Conservation (phyloP, 2,113 vertebrate genomes). For the Solenodon paradoxus region DNA sequence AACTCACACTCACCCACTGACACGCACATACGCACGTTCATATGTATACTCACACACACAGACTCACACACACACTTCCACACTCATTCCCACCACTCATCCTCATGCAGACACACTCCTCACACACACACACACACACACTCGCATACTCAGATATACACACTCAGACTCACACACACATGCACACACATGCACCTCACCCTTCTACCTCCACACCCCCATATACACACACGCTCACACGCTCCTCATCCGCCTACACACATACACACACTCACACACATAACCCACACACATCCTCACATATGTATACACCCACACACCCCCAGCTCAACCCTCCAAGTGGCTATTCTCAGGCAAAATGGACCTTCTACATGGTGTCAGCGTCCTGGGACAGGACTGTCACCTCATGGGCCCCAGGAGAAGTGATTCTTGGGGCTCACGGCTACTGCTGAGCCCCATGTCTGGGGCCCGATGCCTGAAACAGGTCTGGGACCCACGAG, state of each 20-base stretch:
- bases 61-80: accelerated
- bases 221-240: neutral
- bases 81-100: neutral
- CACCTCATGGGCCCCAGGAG: too few relatives aligned
- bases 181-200: too few relatives aligned
- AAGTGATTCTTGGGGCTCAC: too few relatives aligned
- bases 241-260: too few relatives aligned
- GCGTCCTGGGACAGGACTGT: neutral
- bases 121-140: neutral
- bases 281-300: too few relatives aligned
- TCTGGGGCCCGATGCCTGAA: too few relatives aligned
- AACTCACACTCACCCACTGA: too few relatives aligned
- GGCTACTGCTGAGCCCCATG: too few relatives aligned
- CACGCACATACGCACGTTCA: slow-evolving; percentile 1
- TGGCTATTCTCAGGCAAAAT: neutral
- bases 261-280: too few relatives aligned
- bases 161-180: too few relatives aligned
- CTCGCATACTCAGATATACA: neutral
- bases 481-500: neutral
- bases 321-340: neutral
- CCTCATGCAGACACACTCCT: neutral
- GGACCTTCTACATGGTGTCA: too few relatives aligned
- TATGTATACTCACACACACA: neutral
- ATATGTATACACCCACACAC: neutral
- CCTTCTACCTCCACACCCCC: neutral